phyloP scores from a whole-genome alignment of 2,113 vertebrate genomes.

The Otis tarda region DNA sequence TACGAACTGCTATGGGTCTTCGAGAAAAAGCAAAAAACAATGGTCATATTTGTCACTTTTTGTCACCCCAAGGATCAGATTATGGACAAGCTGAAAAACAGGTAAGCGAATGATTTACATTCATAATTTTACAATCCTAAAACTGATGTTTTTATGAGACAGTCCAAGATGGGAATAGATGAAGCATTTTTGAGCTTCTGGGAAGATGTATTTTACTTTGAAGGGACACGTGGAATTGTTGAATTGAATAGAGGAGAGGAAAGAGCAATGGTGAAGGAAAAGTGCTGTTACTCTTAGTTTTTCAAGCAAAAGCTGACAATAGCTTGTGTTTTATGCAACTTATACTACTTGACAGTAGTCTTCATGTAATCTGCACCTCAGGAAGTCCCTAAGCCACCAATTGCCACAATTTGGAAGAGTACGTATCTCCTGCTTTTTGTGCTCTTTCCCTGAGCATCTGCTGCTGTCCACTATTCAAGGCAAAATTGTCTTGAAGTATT shows the following conservation, averaged over 20 bases:
- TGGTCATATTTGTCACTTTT: constrained; percentile 87
- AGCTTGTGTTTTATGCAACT: not conserved
- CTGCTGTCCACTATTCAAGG: not conserved
- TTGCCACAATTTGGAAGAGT: not conserved
- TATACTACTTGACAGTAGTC: not conserved
- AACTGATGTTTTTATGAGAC: not conserved
- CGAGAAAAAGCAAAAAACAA: constrained; percentile 95
- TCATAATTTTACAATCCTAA: not conserved
- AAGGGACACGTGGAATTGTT: not conserved
- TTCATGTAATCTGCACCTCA: not conserved
- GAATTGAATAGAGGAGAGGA: not conserved
- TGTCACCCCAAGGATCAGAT: constrained; percentile 84
- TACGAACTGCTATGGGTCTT: constrained; percentile 91
- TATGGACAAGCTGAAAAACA: constrained; percentile 96
- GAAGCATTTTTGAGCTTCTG: not conserved
- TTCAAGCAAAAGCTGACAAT: not conserved
- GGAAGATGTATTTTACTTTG: not conserved
- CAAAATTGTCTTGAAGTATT: not conserved
- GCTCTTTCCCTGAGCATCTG: not conserved
- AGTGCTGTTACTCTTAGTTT: not conserved
- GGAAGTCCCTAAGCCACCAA: not conserved
- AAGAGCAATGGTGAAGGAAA: not conserved
- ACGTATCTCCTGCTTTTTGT: not conserved
- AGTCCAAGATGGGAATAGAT: not conserved
- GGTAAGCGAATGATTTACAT: constrained; percentile 65